Evolutionary conservation across 2,113 vertebrate genomes (phyloP).

Genomic region (Manacus vitellinus): DNA sequence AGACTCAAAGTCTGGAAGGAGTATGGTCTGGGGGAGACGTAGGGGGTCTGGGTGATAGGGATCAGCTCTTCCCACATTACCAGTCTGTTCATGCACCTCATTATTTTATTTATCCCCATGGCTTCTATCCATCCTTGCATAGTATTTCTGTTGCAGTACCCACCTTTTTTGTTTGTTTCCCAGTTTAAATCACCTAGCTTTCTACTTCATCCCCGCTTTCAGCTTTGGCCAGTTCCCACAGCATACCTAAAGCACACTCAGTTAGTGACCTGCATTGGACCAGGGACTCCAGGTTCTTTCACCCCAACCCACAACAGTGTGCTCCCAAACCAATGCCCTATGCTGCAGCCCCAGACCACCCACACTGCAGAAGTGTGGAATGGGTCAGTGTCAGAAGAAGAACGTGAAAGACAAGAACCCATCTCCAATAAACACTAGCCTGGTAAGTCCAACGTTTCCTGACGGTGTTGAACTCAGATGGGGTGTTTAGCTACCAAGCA

Average conservation of each 20-base stretch:
- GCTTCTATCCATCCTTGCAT: neutral
- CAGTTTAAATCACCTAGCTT: neutral
- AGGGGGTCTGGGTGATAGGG: neutral
- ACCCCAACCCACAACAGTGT: neutral
- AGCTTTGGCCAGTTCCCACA: neutral
- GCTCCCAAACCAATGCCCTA: neutral
- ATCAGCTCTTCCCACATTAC: conserved; percentile 4
- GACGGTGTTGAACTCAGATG: accelerated
- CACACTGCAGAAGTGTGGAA: neutral
- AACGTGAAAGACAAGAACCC: neutral
- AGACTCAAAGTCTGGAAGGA: neutral
- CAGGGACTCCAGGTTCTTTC: neutral
- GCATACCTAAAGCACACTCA: neutral
- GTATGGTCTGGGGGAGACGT: neutral
- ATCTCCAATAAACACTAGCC: neutral
- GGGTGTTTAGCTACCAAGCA: neutral
- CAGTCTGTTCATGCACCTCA: neutral
- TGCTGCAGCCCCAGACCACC: neutral
- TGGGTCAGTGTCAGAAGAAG: neutral
- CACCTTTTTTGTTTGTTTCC: neutral
- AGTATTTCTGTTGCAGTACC: neutral
- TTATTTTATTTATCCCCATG: neutral
- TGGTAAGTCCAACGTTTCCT: neutral
- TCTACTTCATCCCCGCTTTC: neutral
- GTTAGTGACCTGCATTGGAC: neutral